Base-by-base conservation (phyloP, 2,888 invertebrate species). In the Xylocampa areola region DNA sequence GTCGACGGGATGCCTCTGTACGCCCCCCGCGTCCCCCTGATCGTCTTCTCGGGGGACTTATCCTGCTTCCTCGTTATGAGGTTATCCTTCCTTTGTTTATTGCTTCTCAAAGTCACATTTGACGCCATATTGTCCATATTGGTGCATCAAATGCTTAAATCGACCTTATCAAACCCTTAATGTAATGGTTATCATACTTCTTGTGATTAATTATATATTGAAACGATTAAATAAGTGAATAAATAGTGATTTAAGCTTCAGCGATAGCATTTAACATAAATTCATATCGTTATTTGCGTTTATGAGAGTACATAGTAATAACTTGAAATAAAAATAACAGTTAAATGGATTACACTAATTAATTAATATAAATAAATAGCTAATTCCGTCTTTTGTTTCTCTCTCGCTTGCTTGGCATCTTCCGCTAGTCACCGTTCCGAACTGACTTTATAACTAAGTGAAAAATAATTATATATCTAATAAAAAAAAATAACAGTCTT, bases 381-480 rank as follows among this genome's bases (percentile, higher is more conserved):
- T 91, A 91, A 71, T 82, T 93, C 88, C 90, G 93, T 93, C 94
- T 94, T 93, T 91, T 92, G 65, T 79, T 90, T 94, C 93, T 94
- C 93, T 93, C 93, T 93, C 92, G 66, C 80, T 82, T 75, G 75
- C 77, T 92, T 92, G 88, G 88, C 92, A 91, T 92, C 81, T 87
- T 87, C 75, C 77, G 66, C 80, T 73, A 45, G 62, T 70, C 65
- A 75, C 76, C 77, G 61, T 72, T 76, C 81, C 77, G 55, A 77
- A 80, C 75, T 79, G 76, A 80, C 81, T 80, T 84, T 84, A 78
- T 61, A 48, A 76, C 84, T 85, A 88, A 79, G 72, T 76, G 76
- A 80, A 71, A 83, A 81, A 82, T 76, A 68, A 81, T 80, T 79
- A 79, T 76, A 80, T 81, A 77, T 82, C 82, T 81, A 79, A 84